A percentile compares a stretch with the other conserved stretches of the same genome.
phyloP scores from a whole-genome alignment of 2,888 invertebrate genomes.

The Caradrina clavipalpis region DNA sequence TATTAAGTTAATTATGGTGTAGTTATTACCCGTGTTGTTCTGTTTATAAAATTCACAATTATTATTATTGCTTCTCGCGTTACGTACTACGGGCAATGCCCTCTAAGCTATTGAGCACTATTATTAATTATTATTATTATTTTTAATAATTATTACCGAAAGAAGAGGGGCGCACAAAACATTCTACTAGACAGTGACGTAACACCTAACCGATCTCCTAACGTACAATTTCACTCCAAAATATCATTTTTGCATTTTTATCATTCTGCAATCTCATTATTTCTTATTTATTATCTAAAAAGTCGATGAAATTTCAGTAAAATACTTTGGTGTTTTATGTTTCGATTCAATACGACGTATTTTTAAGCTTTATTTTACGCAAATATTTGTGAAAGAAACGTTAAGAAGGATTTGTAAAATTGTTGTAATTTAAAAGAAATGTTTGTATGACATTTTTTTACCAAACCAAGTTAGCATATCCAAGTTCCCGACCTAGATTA shows the following conservation, averaged over 20 bases:
- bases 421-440: constrained; percentile 52
- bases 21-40: constrained; percentile 77
- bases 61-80: constrained; percentile 86
- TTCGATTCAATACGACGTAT: constrained; percentile 84
- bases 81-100: constrained; percentile 74
- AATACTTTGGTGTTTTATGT: constrained; percentile 89
- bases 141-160: constrained; percentile 84
- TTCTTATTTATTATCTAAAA: constrained; percentile 90
- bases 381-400: constrained; percentile 57
- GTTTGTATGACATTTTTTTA: constrained; percentile 31
- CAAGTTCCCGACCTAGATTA: constrained; percentile 69
- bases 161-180: constrained; percentile 84
- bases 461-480: constrained; percentile 64
- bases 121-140: constrained; percentile 77
- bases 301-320: constrained; percentile 89
- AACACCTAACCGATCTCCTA: constrained; percentile 80
- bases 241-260: constrained; percentile 79
- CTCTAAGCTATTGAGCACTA: constrained; percentile 89
- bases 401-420: constrained; percentile 53
- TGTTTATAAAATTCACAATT: constrained; percentile 84
- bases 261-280: constrained; percentile 70
- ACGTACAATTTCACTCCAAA: constrained; percentile 84
- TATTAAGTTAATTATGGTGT: constrained; percentile 83
- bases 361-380: constrained; percentile 60
- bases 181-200: constrained; percentile 83